Percentiles rank a stretch among this genome's conserved stretches.
These are phyloP conservation scores for Sebastes diploproa DNA, from an alignment of 2,797 vertebrate species.

Conservation along the genomic window DNA sequence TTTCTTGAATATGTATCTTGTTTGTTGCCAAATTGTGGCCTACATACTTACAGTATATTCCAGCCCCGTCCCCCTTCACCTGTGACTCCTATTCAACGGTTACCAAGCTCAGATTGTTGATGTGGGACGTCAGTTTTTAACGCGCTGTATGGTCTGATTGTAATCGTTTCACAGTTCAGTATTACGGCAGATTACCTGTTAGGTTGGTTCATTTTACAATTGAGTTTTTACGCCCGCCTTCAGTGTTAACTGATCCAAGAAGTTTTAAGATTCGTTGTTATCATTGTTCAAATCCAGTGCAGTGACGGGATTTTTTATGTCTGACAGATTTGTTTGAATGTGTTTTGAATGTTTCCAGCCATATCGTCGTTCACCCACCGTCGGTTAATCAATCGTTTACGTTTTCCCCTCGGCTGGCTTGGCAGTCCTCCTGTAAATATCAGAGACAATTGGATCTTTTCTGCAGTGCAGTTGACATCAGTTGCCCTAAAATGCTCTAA, in stretches of 20 bases:
- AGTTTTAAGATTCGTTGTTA: conserved; percentile 31
- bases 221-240: conserved; percentile 24
- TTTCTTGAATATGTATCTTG: conserved; percentile 82
- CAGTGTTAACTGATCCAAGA: conserved; percentile 57
- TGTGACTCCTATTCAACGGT: conserved; percentile 62
- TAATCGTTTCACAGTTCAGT: conserved; percentile 54
- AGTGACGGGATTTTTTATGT: conserved; percentile 62
- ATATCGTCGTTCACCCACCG: conserved; percentile 35
- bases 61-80: conserved; percentile 34
- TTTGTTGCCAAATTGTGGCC: conserved; percentile 89
- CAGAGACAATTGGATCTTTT: conserved; percentile 75
- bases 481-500: conserved; percentile 90
- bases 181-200: conserved; percentile 61
- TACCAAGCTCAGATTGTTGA: conserved; percentile 53
- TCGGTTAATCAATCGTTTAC: conserved; percentile 78
- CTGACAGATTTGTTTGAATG: conserved; percentile 73
- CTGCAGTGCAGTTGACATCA: conserved; percentile 82
- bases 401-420: conserved; percentile 88
- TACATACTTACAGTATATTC: conserved; percentile 79
- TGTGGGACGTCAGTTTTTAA: conserved; percentile 49
- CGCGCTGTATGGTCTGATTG: conserved; percentile 66
- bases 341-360: conserved; percentile 71
- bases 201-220: conserved; percentile 31
- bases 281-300: conserved; percentile 65
- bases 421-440: conserved; percentile 95